These are phyloP conservation scores for Anadara kagoshimensis DNA, from an alignment of 1,140 invertebrate genomes.

Conservation along the genomic window DNA sequence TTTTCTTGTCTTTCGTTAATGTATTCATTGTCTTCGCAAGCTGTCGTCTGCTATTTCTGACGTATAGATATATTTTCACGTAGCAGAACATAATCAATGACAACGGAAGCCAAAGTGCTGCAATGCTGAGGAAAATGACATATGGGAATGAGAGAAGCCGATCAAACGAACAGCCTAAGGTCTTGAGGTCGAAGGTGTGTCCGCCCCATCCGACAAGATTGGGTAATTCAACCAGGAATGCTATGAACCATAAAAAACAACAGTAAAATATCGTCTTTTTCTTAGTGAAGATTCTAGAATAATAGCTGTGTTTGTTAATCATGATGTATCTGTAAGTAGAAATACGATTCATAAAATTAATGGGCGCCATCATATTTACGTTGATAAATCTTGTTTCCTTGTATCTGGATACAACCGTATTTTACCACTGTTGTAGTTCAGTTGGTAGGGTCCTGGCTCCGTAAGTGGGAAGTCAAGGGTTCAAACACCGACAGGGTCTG, in stretches of 20 bases:
- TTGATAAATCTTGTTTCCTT: too few species aligned
- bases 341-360: background rate
- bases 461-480: too few species aligned
- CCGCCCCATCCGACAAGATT: constrained; percentile 48
- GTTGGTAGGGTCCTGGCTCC: too few species aligned
- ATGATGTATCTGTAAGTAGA: constrained; percentile 42
- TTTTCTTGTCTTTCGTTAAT: constrained; percentile 8
- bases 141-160: constrained; percentile 42
- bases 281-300: constrained; percentile 45
- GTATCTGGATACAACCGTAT: too few species aligned
- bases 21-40: constrained; percentile 4
- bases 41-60: constrained; percentile 29
- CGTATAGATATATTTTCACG: constrained; percentile 45
- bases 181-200: constrained; percentile 48
- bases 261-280: constrained; percentile 29
- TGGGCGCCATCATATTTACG: too few species aligned
- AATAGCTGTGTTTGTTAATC: constrained; percentile 43
- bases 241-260: constrained; percentile 31
- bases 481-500: too few species aligned
- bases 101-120: constrained; percentile 40
- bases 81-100: constrained; percentile 44
- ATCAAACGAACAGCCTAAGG: constrained; percentile 43
- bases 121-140: constrained; percentile 43
- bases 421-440: too few species aligned
- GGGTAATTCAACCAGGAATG: constrained; percentile 41